Evolutionary conservation across 2,113 vertebrate genomes (phyloP).

Genomic region (Hypocryptadius cinnamomeus): DNA sequence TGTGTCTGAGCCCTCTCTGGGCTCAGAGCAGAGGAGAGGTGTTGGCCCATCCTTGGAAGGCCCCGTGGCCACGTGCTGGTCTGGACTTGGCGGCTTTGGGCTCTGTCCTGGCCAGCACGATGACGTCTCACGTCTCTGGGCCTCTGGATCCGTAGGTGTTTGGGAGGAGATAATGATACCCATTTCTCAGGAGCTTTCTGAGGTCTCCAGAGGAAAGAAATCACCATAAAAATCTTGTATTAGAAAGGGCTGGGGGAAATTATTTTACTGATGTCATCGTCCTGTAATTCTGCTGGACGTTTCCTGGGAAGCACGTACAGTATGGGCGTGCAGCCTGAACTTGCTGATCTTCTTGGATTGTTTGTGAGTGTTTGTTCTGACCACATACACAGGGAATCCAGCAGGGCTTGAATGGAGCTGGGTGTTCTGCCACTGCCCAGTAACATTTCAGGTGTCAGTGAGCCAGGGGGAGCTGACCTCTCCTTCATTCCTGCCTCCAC

Average conservation of each 20-base stretch:
- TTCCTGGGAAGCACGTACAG: neutral
- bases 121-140: neutral
- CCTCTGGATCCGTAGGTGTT: neutral
- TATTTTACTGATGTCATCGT: neutral
- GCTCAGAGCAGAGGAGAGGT: neutral
- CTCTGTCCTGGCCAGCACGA: neutral
- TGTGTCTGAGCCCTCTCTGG: neutral
- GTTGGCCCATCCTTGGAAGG: neutral
- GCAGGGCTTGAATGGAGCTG: neutral
- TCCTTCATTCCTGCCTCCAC: neutral
- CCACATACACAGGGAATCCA: neutral
- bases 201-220: neutral
- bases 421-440: neutral
- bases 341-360: neutral
- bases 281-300: neutral
- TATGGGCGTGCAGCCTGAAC: neutral
- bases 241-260: neutral
- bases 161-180: neutral
- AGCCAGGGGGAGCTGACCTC: neutral
- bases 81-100: neutral
- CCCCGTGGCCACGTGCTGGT: neutral
- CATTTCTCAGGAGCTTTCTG: neutral
- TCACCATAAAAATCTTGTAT: neutral
- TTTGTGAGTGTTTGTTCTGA: neutral
- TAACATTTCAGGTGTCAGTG: neutral